phyloP scores from a whole-genome alignment of 2,888 invertebrate genomes.

The Melipona bicolor region DNA sequence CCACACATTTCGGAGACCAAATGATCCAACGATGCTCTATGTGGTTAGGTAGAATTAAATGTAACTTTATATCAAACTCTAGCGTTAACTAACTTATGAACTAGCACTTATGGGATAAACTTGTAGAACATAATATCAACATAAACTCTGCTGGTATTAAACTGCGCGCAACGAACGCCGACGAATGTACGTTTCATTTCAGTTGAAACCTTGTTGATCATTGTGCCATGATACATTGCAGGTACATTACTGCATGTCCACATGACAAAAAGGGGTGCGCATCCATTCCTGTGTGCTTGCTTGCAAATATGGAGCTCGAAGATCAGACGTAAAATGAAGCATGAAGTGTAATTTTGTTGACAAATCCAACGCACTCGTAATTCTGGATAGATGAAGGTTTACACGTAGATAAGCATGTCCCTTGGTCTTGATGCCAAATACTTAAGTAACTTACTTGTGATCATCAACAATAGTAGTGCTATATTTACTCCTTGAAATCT shows the following conservation, averaged over 20 bases:
- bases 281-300: slow-evolving; percentile 50
- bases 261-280: slow-evolving; percentile 32
- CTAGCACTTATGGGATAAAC: slow-evolving; percentile 77
- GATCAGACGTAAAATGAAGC: slow-evolving; percentile 38
- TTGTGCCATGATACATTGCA: slow-evolving; percentile 33
- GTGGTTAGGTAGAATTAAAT: slow-evolving; percentile 81
- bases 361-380: slow-evolving; percentile 40
- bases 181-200: slow-evolving; percentile 51
- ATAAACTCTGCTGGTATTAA: slow-evolving; percentile 33
- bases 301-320: slow-evolving; percentile 45
- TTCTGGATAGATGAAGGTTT: slow-evolving; percentile 45
- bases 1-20: slow-evolving; percentile 69
- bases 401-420: slow-evolving; percentile 56
- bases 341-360: slow-evolving; percentile 41
- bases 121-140: slow-evolving; percentile 43
- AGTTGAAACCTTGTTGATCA: slow-evolving; percentile 53
- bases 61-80: slow-evolving; percentile 81
- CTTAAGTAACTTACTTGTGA: slow-evolving; percentile 60
- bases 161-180: slow-evolving; percentile 41
- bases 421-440: slow-evolving; percentile 66
- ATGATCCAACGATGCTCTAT: slow-evolving; percentile 83
- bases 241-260: slow-evolving; percentile 52
- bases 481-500: slow-evolving; percentile 59
- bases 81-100: slow-evolving; percentile 82
- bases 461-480: slow-evolving; percentile 58